Percentiles rank a stretch among this genome's conserved stretches.
These are phyloP conservation scores for Panorpa germanica DNA, from an alignment of 2,888 invertebrate species.

Conservation along the genomic window DNA sequence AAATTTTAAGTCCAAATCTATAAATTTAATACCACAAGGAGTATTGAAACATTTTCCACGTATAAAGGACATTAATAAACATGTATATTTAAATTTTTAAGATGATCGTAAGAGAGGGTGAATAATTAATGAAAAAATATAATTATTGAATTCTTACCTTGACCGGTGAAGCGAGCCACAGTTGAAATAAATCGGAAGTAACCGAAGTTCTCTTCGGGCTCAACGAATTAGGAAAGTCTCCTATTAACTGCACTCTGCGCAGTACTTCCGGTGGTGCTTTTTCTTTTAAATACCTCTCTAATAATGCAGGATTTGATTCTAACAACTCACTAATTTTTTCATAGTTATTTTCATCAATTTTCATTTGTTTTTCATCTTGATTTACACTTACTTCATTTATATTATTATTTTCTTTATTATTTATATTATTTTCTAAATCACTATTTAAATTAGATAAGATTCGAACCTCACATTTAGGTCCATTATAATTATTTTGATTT, in stretches of 20 bases:
- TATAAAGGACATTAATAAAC: no score
- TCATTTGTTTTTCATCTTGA: neutral
- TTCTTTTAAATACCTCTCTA: slow-evolving; percentile 61
- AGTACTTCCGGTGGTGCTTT: slow-evolving; percentile 50
- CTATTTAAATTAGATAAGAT: no score
- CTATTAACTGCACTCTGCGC: slow-evolving; percentile 38
- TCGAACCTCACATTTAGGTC: no score
- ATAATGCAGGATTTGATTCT: slow-evolving; percentile 42
- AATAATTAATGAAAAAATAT: no score
- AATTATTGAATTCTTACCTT: no score
- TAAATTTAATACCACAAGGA: no score
- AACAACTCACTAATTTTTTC: slow-evolving; percentile 25
- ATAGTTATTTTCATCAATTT: slow-evolving; percentile 16
- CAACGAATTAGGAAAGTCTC: slow-evolving; percentile 26
- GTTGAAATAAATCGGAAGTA: slow-evolving; percentile 68
- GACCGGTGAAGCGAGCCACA: slow-evolving; percentile 63
- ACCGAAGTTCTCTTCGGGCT: slow-evolving; percentile 50
- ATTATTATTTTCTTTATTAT: neutral
- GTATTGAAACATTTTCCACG: no score
- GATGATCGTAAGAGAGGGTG: no score
- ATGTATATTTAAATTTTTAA: no score
- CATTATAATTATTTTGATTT: no score
- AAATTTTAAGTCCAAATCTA: no score
- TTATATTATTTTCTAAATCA: neutral
- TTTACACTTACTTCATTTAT: slow-evolving; percentile 1